These are phyloP conservation scores for Enteromius paludinosus DNA, from an alignment of 2,797 vertebrate species.

Conservation along the genomic window DNA sequence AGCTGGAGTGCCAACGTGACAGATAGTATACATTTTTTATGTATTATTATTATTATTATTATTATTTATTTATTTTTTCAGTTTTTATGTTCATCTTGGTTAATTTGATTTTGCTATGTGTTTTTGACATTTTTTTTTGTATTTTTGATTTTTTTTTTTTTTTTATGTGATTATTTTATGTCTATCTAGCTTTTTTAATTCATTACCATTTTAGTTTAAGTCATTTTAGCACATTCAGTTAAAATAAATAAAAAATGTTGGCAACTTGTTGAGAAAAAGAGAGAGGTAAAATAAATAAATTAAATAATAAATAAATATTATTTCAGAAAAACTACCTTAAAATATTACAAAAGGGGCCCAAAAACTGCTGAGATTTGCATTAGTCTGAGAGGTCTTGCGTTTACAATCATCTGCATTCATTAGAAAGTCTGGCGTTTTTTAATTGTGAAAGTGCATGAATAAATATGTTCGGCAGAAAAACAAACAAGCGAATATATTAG, in stretches of 20 bases:
- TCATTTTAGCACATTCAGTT: neutral
- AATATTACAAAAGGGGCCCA: too few relatives aligned
- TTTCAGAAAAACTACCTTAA: neutral
- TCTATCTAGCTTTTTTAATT: neutral
- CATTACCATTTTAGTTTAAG: neutral
- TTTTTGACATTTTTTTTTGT: neutral
- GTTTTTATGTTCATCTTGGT: neutral
- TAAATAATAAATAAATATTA: too few relatives aligned
- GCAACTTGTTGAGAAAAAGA: too few relatives aligned
- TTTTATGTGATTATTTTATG: neutral
- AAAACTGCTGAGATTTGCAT: neutral
- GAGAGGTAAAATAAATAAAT: too few relatives aligned
- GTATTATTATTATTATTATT: too few relatives aligned
- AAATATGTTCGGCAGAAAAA: conserved; percentile 8
- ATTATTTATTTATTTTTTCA: too few relatives aligned
- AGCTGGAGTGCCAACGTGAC: too few relatives aligned
- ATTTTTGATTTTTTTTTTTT: neutral
- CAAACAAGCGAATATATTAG: conserved; percentile 35
- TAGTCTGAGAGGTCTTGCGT: neutral
- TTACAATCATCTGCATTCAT: conserved; percentile 5
- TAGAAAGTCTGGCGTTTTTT: neutral
- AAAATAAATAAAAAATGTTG: neutral
- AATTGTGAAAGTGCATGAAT: conserved; percentile 31
- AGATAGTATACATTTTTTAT: too few relatives aligned
- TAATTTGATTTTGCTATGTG: neutral